A percentile compares a stretch with the other conserved stretches of the same genome.
phyloP scores from a whole-genome alignment of 2,797 vertebrate genomes.

The Knipowitschia caucasica region DNA sequence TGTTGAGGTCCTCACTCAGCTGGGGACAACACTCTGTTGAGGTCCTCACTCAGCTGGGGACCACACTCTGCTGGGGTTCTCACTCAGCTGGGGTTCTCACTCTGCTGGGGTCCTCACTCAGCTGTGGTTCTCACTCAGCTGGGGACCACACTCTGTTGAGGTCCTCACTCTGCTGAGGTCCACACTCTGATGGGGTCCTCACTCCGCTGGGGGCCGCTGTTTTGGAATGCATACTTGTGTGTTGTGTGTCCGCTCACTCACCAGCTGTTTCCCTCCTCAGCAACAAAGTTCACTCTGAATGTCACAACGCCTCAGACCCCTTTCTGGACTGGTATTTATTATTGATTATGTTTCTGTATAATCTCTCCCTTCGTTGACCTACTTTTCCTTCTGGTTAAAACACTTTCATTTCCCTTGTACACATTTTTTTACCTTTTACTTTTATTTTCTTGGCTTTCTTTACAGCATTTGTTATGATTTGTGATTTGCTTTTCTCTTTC shows the following conservation, averaged over 20 bases:
- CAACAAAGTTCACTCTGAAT: constrained; percentile 82
- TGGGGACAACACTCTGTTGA: no score
- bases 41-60: no score
- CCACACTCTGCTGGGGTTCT: no score
- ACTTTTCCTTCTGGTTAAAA: constrained; percentile 60
- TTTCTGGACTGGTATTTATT: constrained; percentile 87
- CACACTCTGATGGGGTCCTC: no score
- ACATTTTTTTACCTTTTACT: constrained; percentile 24
- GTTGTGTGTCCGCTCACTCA: constrained; percentile 74
- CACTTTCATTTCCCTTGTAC: constrained; percentile 31
- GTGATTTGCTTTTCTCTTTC: constrained; percentile 44
- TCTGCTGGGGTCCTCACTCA: no score
- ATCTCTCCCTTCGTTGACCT: constrained; percentile 53
- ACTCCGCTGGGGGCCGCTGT: no score
- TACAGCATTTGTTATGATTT: constrained; percentile 36
- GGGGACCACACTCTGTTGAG: no score
- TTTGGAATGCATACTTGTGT: constrained; percentile 67
- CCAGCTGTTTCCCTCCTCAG: constrained; percentile 83
- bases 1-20: no score
- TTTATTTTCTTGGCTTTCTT: constrained; percentile 44
- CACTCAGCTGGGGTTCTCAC: no score
- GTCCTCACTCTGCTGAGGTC: no score
- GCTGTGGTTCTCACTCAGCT: no score
- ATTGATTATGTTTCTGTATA: constrained; percentile 78
- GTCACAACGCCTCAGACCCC: constrained; percentile 78